These are phyloP conservation scores for Triplophysa tibetana DNA, from an alignment of 2,113 vertebrate species.

Conservation along the genomic window DNA sequence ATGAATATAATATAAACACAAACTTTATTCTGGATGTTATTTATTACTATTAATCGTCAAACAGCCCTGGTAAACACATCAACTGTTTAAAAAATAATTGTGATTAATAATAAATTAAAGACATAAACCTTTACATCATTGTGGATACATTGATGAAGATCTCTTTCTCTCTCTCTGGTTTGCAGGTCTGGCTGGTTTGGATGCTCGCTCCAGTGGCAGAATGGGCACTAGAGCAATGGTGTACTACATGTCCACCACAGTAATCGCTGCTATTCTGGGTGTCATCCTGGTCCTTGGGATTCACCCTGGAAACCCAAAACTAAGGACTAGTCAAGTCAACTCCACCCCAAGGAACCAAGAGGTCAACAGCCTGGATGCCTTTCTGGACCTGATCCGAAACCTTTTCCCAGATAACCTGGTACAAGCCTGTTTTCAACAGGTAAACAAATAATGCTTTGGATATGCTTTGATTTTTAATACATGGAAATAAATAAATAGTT, in stretches of 20 bases:
- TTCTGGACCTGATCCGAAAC: slow-evolving; percentile 83
- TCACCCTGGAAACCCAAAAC: slow-evolving; percentile 82
- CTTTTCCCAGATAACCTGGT: slow-evolving; percentile 85
- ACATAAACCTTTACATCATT: not conserved
- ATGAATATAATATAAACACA: too few species aligned
- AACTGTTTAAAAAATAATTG: too few species aligned
- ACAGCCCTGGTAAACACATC: too few species aligned
- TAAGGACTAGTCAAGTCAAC: slow-evolving; percentile 54
- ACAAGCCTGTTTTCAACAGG: slow-evolving; percentile 83
- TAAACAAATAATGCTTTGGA: slow-evolving; percentile 48
- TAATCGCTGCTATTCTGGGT: slow-evolving; percentile 78
- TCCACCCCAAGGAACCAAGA: slow-evolving; percentile 66
- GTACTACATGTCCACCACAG: slow-evolving; percentile 83
- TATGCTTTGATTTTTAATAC: too few species aligned
- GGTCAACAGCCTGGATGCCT: slow-evolving; percentile 82
- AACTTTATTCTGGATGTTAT: too few species aligned
- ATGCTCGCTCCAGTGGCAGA: slow-evolving; percentile 80
- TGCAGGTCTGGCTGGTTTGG: slow-evolving; percentile 80
- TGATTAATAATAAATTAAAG: too few species aligned
- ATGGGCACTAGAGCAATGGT: slow-evolving; percentile 84
- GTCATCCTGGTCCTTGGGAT: slow-evolving; percentile 82
- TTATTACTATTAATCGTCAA: too few species aligned
- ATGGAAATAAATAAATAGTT: too few species aligned
- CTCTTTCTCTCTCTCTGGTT: not conserved
- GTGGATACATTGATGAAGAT: not conserved